Evolutionary conservation across 2,113 vertebrate genomes (phyloP).

Genomic region (Petaurus breviceps): DNA sequence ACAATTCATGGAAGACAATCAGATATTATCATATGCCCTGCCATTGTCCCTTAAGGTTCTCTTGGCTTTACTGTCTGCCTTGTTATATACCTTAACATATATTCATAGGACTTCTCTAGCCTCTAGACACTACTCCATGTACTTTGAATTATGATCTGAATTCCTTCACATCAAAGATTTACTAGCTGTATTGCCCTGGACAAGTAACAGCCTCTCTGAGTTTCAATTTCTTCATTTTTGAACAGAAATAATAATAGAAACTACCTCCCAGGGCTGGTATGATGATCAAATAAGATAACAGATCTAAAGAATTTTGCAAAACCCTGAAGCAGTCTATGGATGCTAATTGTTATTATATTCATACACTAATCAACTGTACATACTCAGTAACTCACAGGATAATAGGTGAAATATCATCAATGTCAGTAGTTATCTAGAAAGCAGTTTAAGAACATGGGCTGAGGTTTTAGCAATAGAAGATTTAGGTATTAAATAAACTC

Average conservation of each 20-base stretch:
- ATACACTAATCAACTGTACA: neutral
- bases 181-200: neutral
- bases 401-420: neutral
- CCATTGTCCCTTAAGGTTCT: neutral
- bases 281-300: neutral
- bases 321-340: neutral
- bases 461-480: neutral
- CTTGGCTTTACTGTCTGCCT: neutral
- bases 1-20: neutral
- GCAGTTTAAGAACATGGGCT: neutral
- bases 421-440: neutral
- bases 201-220: neutral
- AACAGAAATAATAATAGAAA: neutral
- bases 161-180: neutral
- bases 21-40: neutral
- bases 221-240: neutral
- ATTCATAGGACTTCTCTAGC: neutral
- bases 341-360: neutral
- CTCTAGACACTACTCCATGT: neutral
- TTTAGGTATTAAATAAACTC: neutral
- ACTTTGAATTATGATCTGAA: neutral
- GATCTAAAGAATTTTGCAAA: neutral
- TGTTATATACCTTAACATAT: neutral
- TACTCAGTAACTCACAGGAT: neutral
- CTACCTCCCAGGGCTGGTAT: neutral